Percentiles rank a stretch among this genome's conserved stretches.
Conservation (phyloP, 2,888 invertebrate species). For the Pyrochroa serraticornis region DNA sequence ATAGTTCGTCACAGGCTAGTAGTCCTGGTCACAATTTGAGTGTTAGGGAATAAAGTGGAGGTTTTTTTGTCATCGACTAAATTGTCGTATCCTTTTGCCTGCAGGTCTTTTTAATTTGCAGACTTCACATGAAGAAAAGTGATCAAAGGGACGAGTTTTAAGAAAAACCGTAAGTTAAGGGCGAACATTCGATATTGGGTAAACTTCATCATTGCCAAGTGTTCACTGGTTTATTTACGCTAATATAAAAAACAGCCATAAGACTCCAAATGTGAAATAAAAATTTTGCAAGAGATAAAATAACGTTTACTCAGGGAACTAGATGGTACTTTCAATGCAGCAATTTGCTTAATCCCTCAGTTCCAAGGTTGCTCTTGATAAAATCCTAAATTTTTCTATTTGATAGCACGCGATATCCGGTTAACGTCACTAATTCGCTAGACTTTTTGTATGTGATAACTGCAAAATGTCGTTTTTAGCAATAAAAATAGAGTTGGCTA, state of each 20-base stretch:
- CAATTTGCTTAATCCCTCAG: background rate
- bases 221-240: conserved; percentile 5
- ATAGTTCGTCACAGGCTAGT: too few species aligned
- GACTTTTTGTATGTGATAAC: too few species aligned
- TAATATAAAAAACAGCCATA: background rate
- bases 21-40: too few species aligned
- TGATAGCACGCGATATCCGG: too few species aligned
- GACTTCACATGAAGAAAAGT: conserved; percentile 27
- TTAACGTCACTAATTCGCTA: too few species aligned
- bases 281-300: background rate
- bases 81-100: too few species aligned
- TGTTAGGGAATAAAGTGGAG: too few species aligned
- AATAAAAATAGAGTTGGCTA: too few species aligned
- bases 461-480: too few species aligned
- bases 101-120: conserved; percentile 19
- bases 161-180: conserved; percentile 23
- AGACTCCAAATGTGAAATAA: background rate
- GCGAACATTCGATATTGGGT: conserved; percentile 1
- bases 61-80: too few species aligned
- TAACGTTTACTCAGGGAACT: background rate
- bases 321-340: background rate
- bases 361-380: too few species aligned
- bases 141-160: conserved; percentile 12
- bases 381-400: too few species aligned
- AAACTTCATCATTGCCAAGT: conserved; percentile 11